A percentile compares a stretch with the other conserved stretches of the same genome.
Evolutionary conservation across 2,888 invertebrate genomes (phyloP).

Genomic region (Strigamia transsilvanica): DNA sequence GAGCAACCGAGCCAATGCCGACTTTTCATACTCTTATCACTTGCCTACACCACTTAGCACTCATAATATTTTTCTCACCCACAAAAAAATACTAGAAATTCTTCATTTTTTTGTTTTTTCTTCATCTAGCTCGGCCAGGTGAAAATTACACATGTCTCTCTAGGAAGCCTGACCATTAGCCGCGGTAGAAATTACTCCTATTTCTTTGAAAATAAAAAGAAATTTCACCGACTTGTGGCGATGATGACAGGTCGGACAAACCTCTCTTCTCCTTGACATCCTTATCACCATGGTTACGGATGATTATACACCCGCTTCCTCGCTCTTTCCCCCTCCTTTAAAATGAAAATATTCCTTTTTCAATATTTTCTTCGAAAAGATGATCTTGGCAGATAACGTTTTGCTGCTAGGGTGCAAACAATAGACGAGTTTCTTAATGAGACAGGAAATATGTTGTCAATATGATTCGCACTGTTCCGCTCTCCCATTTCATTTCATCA

Average conservation of each 20-base stretch:
- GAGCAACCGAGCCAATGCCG: not conserved
- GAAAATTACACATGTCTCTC: not conserved
- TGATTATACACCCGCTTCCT: conserved; percentile 7
- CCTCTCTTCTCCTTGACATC: conserved; percentile 19
- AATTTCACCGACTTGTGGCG: not conserved
- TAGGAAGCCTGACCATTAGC: not conserved
- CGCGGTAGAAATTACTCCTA: conserved; percentile 15
- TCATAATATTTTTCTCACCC: not conserved
- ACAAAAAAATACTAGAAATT: not conserved
- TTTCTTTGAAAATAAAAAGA: not conserved
- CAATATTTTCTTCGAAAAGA: not conserved
- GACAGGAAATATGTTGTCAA: conserved; percentile 7
- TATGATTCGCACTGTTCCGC: not conserved
- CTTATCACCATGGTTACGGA: conserved; percentile 15
- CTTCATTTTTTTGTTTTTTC: not conserved
- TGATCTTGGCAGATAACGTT: not conserved
- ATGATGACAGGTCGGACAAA: conserved; percentile 34
- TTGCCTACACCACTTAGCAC: not conserved
- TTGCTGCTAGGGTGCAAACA: not conserved
- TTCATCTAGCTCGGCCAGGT: not conserved
- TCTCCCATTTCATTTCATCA: conserved; percentile 15
- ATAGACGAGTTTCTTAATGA: not conserved
- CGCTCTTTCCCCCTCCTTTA: not conserved
- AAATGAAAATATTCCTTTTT: conserved; percentile 3
- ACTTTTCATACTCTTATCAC: not conserved